phyloP scores from a whole-genome alignment of 2,113 vertebrate species.

The Callorhinus ursinus region DNA sequence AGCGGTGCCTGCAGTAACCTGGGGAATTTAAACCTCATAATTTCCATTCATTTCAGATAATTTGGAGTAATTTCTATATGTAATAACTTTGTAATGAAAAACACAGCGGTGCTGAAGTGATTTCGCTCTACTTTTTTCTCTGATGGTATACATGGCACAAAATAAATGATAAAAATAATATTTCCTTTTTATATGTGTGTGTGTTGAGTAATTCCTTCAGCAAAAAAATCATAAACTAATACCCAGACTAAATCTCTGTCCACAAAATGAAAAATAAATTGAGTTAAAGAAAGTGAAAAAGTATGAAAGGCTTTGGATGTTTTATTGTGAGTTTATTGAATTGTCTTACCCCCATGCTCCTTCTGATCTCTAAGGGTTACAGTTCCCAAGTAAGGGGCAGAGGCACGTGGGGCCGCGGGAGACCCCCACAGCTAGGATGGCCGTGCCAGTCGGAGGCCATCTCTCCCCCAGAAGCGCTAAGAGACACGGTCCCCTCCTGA shows the following conservation, averaged over 20 bases:
- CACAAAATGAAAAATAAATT: conserved; percentile 94
- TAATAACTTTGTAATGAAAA: conserved; percentile 95
- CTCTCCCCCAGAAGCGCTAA: background rate
- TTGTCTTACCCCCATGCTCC: conserved; percentile 85
- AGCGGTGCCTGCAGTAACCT: conserved; percentile 90
- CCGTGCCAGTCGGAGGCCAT: conserved; percentile 34
- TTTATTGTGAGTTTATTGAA: conserved; percentile 91
- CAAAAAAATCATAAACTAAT: conserved; percentile 92
- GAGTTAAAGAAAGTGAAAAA: conserved; percentile 90
- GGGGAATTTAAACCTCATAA: conserved; percentile 94
- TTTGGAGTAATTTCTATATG: conserved; percentile 94
- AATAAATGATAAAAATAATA: conserved; percentile 92
- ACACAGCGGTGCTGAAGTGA: conserved; percentile 90
- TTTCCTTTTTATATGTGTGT: conserved; percentile 89
- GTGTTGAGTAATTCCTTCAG: conserved; percentile 90
- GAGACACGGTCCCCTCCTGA: background rate
- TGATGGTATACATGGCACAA: conserved; percentile 89
- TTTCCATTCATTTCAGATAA: conserved; percentile 94
- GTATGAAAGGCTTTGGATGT: conserved; percentile 88
- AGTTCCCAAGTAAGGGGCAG: conserved; percentile 78
- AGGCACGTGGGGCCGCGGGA: conserved; percentile 40
- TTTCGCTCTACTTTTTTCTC: conserved; percentile 84
- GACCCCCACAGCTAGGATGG: background rate
- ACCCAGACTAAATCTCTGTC: conserved; percentile 91
- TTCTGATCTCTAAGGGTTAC: conserved; percentile 83